Percentiles rank a stretch among this genome's conserved stretches.
Conservation (phyloP, 2,888 invertebrate genomes). For the Tenthredo mesomela region DNA sequence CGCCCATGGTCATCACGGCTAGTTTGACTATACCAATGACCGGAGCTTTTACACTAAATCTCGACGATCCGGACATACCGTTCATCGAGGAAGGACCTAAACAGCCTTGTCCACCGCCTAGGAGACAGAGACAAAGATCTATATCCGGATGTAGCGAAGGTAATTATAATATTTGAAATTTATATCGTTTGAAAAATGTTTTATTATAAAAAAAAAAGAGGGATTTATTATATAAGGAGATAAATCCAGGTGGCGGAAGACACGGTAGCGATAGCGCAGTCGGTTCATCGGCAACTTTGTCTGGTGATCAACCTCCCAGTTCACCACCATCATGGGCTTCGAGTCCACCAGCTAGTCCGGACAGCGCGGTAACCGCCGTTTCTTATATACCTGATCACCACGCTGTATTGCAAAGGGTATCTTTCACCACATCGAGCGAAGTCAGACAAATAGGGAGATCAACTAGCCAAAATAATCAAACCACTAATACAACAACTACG, state of each 20-base stretch:
- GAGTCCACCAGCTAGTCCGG: slow-evolving; percentile 81
- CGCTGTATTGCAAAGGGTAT: slow-evolving; percentile 80
- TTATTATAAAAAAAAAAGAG: too few relatives aligned
- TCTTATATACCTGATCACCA: slow-evolving; percentile 80
- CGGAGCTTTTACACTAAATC: slow-evolving; percentile 79
- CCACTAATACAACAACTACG: slow-evolving; percentile 52
- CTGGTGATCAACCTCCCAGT: slow-evolving; percentile 80
- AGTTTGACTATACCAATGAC: slow-evolving; percentile 88
- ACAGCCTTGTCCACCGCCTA: slow-evolving; percentile 77
- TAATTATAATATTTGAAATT: too few relatives aligned
- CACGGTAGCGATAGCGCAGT: slow-evolving; percentile 82
- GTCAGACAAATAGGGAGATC: slow-evolving; percentile 77
- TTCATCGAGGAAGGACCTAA: slow-evolving; percentile 82
- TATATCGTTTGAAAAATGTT: too few relatives aligned
- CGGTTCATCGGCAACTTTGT: slow-evolving; percentile 82
- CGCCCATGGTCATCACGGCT: slow-evolving; percentile 86
- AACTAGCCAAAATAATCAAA: slow-evolving; percentile 57
- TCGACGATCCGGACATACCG: slow-evolving; percentile 84
- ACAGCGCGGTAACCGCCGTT: slow-evolving; percentile 79
- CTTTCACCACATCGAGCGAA: slow-evolving; percentile 83
- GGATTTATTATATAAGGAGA: not conserved
- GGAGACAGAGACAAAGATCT: slow-evolving; percentile 77
- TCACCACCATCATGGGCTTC: slow-evolving; percentile 82
- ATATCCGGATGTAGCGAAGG: slow-evolving; percentile 75
- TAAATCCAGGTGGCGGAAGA: slow-evolving; percentile 76